A percentile compares a stretch with the other conserved stretches of the same genome.
These are phyloP conservation scores for Sebastes iracundus DNA, from an alignment of 2,797 vertebrate genomes.

Conservation along the genomic window DNA sequence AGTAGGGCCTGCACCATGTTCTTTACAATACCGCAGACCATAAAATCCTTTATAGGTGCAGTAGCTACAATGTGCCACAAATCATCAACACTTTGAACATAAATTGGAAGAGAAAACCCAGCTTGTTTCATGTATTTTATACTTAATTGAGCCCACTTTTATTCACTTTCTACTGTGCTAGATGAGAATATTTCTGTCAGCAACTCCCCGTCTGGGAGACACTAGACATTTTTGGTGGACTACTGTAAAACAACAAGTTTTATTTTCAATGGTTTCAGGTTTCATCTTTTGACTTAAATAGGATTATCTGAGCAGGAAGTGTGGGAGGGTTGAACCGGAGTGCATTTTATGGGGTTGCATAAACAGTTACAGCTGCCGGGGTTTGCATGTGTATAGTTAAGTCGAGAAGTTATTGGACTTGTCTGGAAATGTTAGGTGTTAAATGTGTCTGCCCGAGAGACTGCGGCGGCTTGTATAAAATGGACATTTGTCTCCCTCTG, in stretches of 20 bases:
- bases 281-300: conserved; percentile 53
- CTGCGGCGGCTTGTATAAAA: conserved; percentile 42
- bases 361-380: conserved; percentile 66
- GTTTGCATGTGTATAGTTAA: conserved; percentile 31
- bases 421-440: conserved; percentile 65
- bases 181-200: neutral
- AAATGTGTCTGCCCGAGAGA: conserved; percentile 58
- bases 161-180: neutral
- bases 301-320: conserved; percentile 67
- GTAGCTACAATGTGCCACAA: neutral
- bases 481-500: conserved; percentile 55
- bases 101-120: neutral
- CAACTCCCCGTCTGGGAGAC: neutral
- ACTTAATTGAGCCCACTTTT: neutral
- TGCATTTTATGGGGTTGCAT: conserved; percentile 61
- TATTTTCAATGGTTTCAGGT: conserved; percentile 27
- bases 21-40: conserved; percentile 18
- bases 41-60: conserved; percentile 32
- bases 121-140: neutral
- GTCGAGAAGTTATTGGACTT: conserved; percentile 49
- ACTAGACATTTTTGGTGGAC: neutral
- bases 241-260: conserved; percentile 45
- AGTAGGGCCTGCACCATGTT: conserved; percentile 9
- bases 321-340: conserved; percentile 38
- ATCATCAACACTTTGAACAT: neutral